Conservation (phyloP, 2,797 vertebrate species). For the Lepidocolaptes lacrymiger region DNA sequence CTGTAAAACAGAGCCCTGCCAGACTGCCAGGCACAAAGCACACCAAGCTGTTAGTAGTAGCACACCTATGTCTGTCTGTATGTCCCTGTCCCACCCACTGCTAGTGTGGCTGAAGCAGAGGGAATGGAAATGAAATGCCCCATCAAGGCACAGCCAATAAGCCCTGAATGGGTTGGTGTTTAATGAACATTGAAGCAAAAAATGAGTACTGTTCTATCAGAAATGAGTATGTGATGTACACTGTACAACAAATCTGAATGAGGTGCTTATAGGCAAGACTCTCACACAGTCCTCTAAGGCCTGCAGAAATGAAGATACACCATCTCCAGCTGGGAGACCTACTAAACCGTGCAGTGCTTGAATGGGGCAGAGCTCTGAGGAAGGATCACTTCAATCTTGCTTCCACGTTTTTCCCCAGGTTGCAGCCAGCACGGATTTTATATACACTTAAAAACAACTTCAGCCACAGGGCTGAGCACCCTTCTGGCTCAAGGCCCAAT, state of each 20-base stretch:
- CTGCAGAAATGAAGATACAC: not conserved
- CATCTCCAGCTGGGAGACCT: not conserved
- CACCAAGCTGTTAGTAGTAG: rapidly evolving
- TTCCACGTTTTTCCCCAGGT: not conserved
- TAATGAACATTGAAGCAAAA: not conserved
- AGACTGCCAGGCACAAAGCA: not conserved
- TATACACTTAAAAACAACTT: not conserved
- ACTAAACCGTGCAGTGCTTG: rapidly evolving
- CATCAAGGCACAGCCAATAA: not conserved
- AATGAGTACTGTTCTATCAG: not conserved
- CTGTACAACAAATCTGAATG: rapidly evolving
- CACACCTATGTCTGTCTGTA: rapidly evolving
- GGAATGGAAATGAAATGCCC: not conserved
- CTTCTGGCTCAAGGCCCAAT: not conserved
- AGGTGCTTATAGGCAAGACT: not conserved
- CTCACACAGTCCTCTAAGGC: not conserved
- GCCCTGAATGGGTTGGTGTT: rapidly evolving
- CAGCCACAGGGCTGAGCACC: not conserved
- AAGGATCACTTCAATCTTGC: not conserved
- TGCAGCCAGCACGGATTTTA: not conserved
- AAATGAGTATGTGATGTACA: rapidly evolving
- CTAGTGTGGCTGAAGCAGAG: not conserved
- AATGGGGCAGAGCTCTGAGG: rapidly evolving
- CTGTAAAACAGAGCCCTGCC: not conserved
- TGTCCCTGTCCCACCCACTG: not conserved